Conservation (phyloP, 2,113 vertebrate genomes). For the Hepsetus odoe region DNA sequence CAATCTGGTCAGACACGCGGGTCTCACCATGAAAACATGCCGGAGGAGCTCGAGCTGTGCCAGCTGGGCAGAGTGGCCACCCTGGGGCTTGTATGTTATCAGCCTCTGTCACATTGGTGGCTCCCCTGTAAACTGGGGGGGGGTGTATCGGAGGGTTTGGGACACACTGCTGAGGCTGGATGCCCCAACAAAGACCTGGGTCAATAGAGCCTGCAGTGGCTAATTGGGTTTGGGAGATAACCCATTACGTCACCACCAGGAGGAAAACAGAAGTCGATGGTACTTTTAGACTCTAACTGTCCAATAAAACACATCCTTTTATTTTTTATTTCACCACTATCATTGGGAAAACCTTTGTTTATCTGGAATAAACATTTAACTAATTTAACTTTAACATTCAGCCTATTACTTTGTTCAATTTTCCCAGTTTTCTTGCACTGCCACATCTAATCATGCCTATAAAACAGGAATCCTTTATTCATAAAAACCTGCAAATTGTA, state of each 20-base stretch:
- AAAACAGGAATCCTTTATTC: no score
- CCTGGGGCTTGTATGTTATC: constrained; percentile 70
- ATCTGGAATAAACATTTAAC: no score
- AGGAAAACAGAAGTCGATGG: constrained; percentile 68
- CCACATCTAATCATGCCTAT: no score
- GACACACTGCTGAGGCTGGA: constrained; percentile 71
- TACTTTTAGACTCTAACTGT: constrained; percentile 62
- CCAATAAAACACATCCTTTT: not conserved
- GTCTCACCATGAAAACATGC: constrained; percentile 54
- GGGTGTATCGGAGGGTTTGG: constrained; percentile 66
- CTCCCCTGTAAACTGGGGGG: constrained; percentile 50
- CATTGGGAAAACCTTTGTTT: no score
- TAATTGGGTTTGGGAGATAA: constrained; percentile 82
- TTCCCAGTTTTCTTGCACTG: no score
- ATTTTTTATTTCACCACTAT: no score
- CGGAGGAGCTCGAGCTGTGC: constrained; percentile 35
- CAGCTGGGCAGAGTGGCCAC: constrained; percentile 47
- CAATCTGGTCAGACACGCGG: constrained; percentile 52
- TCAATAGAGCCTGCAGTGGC: constrained; percentile 78
- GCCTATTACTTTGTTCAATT: no score
- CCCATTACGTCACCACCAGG: constrained; percentile 68
- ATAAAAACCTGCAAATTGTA: no score
- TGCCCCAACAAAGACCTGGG: constrained; percentile 75
- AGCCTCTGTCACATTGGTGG: constrained; percentile 73
- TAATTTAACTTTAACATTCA: no score